These are phyloP conservation scores for Lophotriccus pileatus DNA, from an alignment of 2,797 vertebrate genomes.

Conservation along the genomic window DNA sequence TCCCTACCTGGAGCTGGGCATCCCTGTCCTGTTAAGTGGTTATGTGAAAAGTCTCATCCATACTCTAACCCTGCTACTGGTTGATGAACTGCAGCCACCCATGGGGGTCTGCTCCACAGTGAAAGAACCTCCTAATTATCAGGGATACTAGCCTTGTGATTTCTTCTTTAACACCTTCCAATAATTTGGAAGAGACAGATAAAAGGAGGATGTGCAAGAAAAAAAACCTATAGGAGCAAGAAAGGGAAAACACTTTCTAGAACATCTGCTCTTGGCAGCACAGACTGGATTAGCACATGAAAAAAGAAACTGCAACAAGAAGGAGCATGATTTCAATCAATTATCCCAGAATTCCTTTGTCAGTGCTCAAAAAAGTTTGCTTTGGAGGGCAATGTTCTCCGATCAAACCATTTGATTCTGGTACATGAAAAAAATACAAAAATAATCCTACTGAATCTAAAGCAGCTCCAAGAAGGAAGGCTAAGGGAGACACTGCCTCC, in stretches of 20 bases:
- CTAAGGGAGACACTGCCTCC: not conserved
- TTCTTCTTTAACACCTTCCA: not conserved
- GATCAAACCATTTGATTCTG: not conserved
- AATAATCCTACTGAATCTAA: not conserved
- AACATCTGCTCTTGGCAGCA: not conserved
- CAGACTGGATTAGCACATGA: not conserved
- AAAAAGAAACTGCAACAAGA: not conserved
- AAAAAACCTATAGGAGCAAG: not conserved
- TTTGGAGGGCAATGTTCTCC: not conserved
- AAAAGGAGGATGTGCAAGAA: not conserved
- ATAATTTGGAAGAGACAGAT: not conserved
- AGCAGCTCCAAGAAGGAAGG: not conserved
- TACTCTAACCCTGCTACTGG: not conserved
- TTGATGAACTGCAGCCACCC: not conserved
- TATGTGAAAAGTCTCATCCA: not conserved
- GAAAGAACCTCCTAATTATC: not conserved
- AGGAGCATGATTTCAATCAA: not conserved
- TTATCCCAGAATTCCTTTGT: not conserved
- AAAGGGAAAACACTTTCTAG: not conserved
- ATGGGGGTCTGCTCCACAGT: not conserved
- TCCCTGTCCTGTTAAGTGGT: not conserved
- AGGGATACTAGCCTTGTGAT: not conserved
- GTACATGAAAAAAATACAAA: not conserved
- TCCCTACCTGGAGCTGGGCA: not conserved
- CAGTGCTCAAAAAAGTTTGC: not conserved